phyloP scores from a whole-genome alignment of 2,888 invertebrate species.

The Drosophila tanythrix region DNA sequence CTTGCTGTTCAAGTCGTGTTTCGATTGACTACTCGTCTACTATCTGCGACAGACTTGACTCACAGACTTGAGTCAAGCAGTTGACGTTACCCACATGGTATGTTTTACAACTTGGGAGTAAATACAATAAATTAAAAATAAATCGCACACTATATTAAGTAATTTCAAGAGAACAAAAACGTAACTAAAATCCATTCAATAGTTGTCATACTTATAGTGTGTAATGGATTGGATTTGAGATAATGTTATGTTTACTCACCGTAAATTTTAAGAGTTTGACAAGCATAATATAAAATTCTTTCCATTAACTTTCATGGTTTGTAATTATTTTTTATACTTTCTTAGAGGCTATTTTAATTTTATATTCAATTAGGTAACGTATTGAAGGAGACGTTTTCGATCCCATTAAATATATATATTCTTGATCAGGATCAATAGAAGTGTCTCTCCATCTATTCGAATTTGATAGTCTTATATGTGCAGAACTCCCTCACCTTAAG shows the following conservation, averaged over 20 bases:
- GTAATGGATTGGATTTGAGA: not conserved
- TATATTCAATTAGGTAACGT: not conserved
- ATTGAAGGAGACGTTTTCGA: not conserved
- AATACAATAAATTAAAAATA: not conserved
- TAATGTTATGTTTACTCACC: not conserved
- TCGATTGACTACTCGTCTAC: slow-evolving; percentile 23
- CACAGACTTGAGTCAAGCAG: not conserved
- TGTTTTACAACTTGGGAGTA: slow-evolving; percentile 1
- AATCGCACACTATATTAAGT: not conserved
- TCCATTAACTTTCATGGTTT: not conserved
- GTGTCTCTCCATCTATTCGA: not conserved
- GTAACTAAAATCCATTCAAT: not conserved
- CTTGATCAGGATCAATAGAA: not conserved
- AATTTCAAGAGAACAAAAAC: not conserved
- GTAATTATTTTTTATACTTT: not conserved
- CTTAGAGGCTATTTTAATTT: not conserved
- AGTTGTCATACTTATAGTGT: not conserved
- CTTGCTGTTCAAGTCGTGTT: slow-evolving; percentile 34
- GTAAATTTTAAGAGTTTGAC: not conserved
- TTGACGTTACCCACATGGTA: slow-evolving; percentile 16
- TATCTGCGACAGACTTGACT: slow-evolving; percentile 11
- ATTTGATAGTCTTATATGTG: not conserved
- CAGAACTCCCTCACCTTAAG: too few relatives aligned
- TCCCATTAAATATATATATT: not conserved
- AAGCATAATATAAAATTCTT: not conserved